Evolutionary conservation across 2,797 vertebrate genomes (phyloP).

Genomic region (Anolis apletophallus): DNA sequence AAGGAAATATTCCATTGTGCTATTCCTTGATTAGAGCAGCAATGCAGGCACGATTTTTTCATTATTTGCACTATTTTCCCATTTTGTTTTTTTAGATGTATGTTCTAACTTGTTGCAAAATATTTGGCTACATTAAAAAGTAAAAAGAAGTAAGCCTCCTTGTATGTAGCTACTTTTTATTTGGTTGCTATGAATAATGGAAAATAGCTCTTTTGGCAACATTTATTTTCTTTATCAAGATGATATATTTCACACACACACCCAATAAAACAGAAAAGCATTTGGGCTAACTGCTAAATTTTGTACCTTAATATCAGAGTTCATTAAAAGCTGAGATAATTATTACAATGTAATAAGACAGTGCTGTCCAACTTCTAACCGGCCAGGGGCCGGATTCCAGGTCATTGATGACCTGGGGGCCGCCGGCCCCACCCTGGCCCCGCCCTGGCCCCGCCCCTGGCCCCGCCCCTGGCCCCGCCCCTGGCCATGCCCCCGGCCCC

Average conservation of each 20-base stretch:
- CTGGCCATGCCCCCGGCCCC: too few relatives aligned
- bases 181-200: not conserved
- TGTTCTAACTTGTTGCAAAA: not conserved
- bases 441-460: too few relatives aligned
- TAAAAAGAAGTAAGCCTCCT: not conserved
- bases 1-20: not conserved
- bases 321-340: constrained; percentile 6
- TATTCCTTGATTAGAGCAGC: not conserved
- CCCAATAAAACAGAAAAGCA: not conserved
- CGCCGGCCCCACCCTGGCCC: too few relatives aligned
- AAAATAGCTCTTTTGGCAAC: constrained; percentile 1
- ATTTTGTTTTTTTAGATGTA: not conserved
- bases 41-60: not conserved
- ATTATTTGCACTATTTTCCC: not conserved
- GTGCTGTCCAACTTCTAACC: too few relatives aligned
- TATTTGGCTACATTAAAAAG: not conserved
- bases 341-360: not conserved
- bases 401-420: too few relatives aligned
- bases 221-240: not conserved
- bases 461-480: too few relatives aligned
- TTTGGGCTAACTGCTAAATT: not conserved
- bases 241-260: not conserved
- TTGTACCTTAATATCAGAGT: not conserved
- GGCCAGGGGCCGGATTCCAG: too few relatives aligned
- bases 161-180: not conserved